Evolutionary conservation across 2,888 invertebrate genomes (phyloP).

Genomic region (Spicauda simplicius): DNA sequence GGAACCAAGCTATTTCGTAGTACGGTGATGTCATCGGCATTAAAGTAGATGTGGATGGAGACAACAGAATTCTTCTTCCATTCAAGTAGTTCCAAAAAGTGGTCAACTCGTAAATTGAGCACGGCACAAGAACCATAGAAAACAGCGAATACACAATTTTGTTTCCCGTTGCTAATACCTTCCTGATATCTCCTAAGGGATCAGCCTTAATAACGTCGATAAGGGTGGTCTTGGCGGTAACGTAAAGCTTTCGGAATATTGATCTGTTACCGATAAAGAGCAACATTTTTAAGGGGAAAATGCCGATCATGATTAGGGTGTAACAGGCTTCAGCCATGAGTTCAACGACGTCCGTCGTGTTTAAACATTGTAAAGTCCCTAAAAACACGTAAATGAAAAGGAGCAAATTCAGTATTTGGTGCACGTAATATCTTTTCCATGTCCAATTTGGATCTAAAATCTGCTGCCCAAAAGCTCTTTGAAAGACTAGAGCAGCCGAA

Average conservation of each 20-base stretch:
- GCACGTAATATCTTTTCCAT: conserved; percentile 51
- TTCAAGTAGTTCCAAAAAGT: conserved; percentile 57
- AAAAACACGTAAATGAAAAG: conserved; percentile 57
- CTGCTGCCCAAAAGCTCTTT: conserved; percentile 61
- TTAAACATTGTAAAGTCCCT: conserved; percentile 59
- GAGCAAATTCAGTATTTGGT: conserved; percentile 50
- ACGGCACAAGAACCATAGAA: conserved; percentile 49
- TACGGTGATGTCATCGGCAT: conserved; percentile 66
- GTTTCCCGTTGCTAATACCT: conserved; percentile 48
- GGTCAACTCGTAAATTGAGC: conserved; percentile 50
- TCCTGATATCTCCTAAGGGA: conserved; percentile 41
- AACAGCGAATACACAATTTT: conserved; percentile 49
- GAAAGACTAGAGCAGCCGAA: conserved; percentile 50
- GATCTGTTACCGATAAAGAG: conserved; percentile 51
- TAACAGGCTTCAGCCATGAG: conserved; percentile 59
- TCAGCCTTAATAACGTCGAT: conserved; percentile 50
- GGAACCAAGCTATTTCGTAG: conserved; percentile 59
- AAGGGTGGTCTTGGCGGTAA: conserved; percentile 55
- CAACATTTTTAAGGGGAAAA: conserved; percentile 53
- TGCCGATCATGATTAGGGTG: conserved; percentile 53
- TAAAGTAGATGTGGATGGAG: conserved; percentile 58
- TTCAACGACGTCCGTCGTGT: conserved; percentile 49
- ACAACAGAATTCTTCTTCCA: conserved; percentile 57
- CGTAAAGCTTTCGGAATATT: conserved; percentile 54
- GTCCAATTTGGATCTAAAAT: conserved; percentile 64